Evolutionary conservation across 1,140 invertebrate genomes (phyloP).

Genomic region (Schlechtendalia chinensis): DNA sequence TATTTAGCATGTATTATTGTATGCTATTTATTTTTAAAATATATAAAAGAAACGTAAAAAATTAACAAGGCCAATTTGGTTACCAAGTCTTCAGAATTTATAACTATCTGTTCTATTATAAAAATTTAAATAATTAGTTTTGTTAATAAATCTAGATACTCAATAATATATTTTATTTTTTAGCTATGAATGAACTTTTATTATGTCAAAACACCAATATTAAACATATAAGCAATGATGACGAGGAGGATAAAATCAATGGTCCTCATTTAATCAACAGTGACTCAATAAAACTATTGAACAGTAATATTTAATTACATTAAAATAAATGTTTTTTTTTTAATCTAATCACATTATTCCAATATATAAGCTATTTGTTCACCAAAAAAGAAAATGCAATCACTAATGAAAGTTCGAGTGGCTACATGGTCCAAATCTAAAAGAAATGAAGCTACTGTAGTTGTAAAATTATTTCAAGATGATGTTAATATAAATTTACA

Average conservation of each 20-base stretch:
- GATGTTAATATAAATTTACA: conserved; percentile 39
- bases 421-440: conserved; percentile 41
- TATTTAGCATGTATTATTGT: neutral
- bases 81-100: too few species aligned
- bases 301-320: neutral
- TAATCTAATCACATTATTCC: neutral
- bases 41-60: too few species aligned
- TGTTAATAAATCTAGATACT: neutral
- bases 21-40: too few species aligned
- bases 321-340: neutral
- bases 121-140: too few species aligned
- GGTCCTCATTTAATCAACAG: conserved; percentile 44
- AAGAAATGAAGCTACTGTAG: conserved; percentile 42
- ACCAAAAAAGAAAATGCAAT: conserved; percentile 29
- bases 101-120: too few species aligned
- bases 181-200: conserved; percentile 46
- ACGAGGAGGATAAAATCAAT: conserved; percentile 36
- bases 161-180: conserved; percentile 9
- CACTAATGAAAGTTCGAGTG: conserved; percentile 41
- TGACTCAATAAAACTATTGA: conserved; percentile 37
- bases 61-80: neutral
- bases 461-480: conserved; percentile 46
- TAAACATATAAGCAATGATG: conserved; percentile 30
- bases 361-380: conserved; percentile 28
- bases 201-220: conserved; percentile 39